These are phyloP conservation scores for Bursaphelenchus mucronatus DNA, from an alignment of 1,140 invertebrate species.

Conservation along the genomic window DNA sequence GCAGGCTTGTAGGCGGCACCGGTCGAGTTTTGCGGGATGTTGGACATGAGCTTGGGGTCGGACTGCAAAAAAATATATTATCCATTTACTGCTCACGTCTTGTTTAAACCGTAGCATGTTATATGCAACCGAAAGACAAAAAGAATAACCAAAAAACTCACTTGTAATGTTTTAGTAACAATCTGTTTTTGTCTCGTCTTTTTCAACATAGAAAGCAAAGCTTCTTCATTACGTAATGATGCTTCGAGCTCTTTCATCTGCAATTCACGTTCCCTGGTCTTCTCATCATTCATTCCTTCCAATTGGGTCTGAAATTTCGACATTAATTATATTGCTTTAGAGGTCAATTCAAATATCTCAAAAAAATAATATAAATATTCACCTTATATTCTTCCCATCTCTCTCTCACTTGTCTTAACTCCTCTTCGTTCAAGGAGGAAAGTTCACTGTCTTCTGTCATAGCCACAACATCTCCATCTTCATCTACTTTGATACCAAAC, in stretches of 20 bases:
- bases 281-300: slow-evolving; percentile 33
- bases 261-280: slow-evolving; percentile 37
- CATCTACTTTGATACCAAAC: slow-evolving; percentile 50
- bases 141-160: slow-evolving; percentile 8
- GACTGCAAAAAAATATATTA: slow-evolving; percentile 15
- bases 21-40: slow-evolving; percentile 40
- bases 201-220: slow-evolving; percentile 49
- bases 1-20: slow-evolving; percentile 51
- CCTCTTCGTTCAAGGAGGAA: slow-evolving; percentile 50
- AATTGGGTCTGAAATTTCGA: slow-evolving; percentile 35
- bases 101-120: not conserved
- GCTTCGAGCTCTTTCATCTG: slow-evolving; percentile 47
- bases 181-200: slow-evolving; percentile 43
- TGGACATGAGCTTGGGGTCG: slow-evolving; percentile 20
- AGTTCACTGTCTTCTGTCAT: slow-evolving; percentile 58
- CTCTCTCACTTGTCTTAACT: slow-evolving; percentile 37
- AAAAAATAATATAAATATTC: slow-evolving; percentile 7
- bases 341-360: not conserved
- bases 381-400: slow-evolving; percentile 33
- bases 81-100: slow-evolving; percentile 11
- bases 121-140: not conserved
- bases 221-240: slow-evolving; percentile 46
- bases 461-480: slow-evolving; percentile 50
- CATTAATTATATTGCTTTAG: not conserved
- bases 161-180: slow-evolving; percentile 21